Conservation (phyloP, 2,113 vertebrate species). For the Leucopternis melanops region DNA sequence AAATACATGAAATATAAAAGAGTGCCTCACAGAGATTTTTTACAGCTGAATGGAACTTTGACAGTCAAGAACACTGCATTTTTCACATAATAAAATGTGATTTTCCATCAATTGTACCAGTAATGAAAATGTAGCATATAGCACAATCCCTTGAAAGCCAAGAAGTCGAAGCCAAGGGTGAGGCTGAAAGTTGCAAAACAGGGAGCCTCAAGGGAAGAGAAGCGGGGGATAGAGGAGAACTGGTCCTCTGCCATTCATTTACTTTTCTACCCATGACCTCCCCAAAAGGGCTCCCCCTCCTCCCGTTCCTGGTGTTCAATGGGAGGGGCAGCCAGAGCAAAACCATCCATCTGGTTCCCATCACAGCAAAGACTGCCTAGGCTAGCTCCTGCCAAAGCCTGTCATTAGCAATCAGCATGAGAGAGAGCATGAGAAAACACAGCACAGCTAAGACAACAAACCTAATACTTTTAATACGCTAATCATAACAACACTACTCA, state of each 20-base stretch:
- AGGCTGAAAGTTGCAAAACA: conserved; percentile 4
- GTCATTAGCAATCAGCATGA: conserved; percentile 13
- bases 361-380: background rate
- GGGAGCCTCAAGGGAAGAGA: background rate
- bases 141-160: conserved; percentile 7
- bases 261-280: background rate
- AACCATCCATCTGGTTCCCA: conserved; percentile 46
- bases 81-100: conserved; percentile 57
- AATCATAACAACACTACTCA: conserved; percentile 6
- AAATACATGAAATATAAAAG: conserved; percentile 60
- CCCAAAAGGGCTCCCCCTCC: background rate
- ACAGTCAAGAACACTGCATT: conserved; percentile 44
- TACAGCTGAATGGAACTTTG: conserved; percentile 50
- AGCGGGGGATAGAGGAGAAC: background rate
- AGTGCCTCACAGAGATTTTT: conserved; percentile 17
- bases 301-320: background rate
- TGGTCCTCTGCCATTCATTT: background rate
- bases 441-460: conserved; percentile 44
- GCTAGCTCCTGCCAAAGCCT: conserved; percentile 29
- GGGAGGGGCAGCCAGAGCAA: background rate
- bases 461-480: conserved; percentile 12
- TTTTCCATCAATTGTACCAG: conserved; percentile 47
- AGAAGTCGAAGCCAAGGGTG: background rate
- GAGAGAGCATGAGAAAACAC: conserved; percentile 9
- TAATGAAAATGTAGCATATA: conserved; percentile 15